Evolutionary conservation across 2,888 invertebrate genomes (phyloP), one percentile per base, ranked within the genome.

Genomic region (Ormyrus rosae): DNA sequence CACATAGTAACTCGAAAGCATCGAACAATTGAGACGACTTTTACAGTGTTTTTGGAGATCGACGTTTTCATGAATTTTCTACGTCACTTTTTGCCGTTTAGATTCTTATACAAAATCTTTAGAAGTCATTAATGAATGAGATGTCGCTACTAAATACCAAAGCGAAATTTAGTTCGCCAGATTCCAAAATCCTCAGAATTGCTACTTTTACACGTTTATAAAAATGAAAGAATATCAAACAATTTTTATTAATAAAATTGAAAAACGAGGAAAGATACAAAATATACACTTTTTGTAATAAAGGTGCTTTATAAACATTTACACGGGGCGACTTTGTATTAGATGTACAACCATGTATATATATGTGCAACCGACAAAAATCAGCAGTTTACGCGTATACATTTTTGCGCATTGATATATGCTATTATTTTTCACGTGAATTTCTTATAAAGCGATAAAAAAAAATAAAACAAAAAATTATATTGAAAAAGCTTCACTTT

Each of bases 241-340:
- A 74, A 58, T 19, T 69, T 46, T 69, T 76, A 63, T 69, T 45
- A 45, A 19, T 65, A 80, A 48, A 46, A 55, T 13, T 48, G 51
- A 50, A 11, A 48, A 60, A 50, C 48, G 45, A 45, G 61, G n/a
- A 74, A 74, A 45, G 19, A 45, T 58, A 46, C 55, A 61, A 65
- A 61, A 53, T 64, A 72, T 58, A 78, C 60, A 78, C 68, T 80
- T 86, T 87, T 86, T 86, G 83, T 87, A 87, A 86, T 86, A 85
- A 87, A 86, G 88, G 87, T 89, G 89, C 89, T 89, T 88, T 87
- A 84, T 84, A 85, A 69, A 81, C 74, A 74, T 73, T 81, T 76
- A 78, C 58, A 78, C 45, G n/a, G 71, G 74, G 60, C 70, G 70
- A 81, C 50, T 81, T 67, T 78, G 50, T 55, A 67, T 70, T 71